Base-by-base conservation (phyloP, 1,140 invertebrate species). In the Euura lappo region DNA sequence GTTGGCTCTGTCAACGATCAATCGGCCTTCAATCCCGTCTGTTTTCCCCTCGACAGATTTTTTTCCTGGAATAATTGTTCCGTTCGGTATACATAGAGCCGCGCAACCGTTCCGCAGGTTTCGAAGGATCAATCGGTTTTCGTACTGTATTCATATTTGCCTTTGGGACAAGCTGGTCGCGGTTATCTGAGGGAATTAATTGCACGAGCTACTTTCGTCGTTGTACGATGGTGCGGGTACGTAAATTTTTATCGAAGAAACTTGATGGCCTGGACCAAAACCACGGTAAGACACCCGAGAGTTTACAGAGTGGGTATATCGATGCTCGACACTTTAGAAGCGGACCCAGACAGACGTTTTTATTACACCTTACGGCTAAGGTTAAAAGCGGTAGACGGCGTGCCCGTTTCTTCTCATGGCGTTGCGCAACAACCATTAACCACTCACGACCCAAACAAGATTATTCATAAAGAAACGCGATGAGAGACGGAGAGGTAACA, bases 1-100 rank as follows among this genome's bases (percentile, higher is more conserved):
- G 51, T 60, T 60, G 13, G 51, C 51, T 60, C 51, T 60, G 51
- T 60, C 51, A 60, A 60, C 51, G 51, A 60, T 60, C 51, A 60
- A 60, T 60, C 51, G 8, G 51, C 8, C 6, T 60, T 60, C 51
- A 60, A 60, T 60, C 13, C 13, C 51, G 51, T 8, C 10, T 60
- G 8, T 60, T 60, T 60, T 60, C 51, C 8, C 51, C 4, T 8
- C 51, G 10, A n/a, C 51, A 6, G 51, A 60, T 6, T 60, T 60
- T 60, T 11, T n/a, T 8, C 51, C 3, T 6, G 51, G 51, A 60
- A 60, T 60, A 60, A 60, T 60, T 60, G 51, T 60, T 28, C 51
- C 51, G 3, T 60, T 60, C 6, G 51, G 13, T 28, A 28, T 28
- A 28, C 28, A 28, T 28, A 28, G 28, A 28, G 28, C 28, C 28